These are phyloP conservation scores for Diaperis boleti DNA, from an alignment of 2,888 invertebrate genomes.

Conservation along the genomic window DNA sequence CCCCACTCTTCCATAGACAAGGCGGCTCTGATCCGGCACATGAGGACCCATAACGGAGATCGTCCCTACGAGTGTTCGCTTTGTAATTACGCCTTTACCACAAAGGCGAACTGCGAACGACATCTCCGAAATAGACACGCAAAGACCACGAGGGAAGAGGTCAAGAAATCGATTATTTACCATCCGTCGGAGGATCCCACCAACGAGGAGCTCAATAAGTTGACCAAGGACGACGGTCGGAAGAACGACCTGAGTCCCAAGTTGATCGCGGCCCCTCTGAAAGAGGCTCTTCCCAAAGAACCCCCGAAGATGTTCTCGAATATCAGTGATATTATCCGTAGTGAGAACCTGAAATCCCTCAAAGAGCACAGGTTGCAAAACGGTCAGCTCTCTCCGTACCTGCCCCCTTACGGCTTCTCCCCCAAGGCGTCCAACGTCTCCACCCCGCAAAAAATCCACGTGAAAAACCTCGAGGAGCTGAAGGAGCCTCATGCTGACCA, in stretches of 20 bases:
- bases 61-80: conserved; percentile 94
- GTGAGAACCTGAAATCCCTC: conserved; percentile 54
- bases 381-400: conserved; percentile 50
- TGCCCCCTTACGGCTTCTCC: conserved; percentile 52
- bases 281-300: conserved; percentile 46
- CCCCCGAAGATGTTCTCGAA: conserved; percentile 52
- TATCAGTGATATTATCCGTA: conserved; percentile 53
- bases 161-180: conserved; percentile 88
- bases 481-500: conserved; percentile 69
- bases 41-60: conserved; percentile 95
- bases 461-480: conserved; percentile 74
- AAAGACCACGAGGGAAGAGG: conserved; percentile 87
- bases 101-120: conserved; percentile 96
- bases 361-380: conserved; percentile 53
- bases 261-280: conserved; percentile 53
- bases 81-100: conserved; percentile 97
- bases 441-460: conserved; percentile 61
- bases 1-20: conserved; percentile 91
- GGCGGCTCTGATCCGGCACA: conserved; percentile 90
- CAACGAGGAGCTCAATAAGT: conserved; percentile 77
- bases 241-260: conserved; percentile 43
- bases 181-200: conserved; percentile 89
- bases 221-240: conserved; percentile 69
- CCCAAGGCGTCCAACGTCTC: conserved; percentile 53
- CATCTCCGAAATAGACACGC: conserved; percentile 93